Percentiles rank a stretch among this genome's conserved stretches.
Evolutionary conservation across 2,888 invertebrate genomes (phyloP).

Genomic region (Cynaeus angustus): DNA sequence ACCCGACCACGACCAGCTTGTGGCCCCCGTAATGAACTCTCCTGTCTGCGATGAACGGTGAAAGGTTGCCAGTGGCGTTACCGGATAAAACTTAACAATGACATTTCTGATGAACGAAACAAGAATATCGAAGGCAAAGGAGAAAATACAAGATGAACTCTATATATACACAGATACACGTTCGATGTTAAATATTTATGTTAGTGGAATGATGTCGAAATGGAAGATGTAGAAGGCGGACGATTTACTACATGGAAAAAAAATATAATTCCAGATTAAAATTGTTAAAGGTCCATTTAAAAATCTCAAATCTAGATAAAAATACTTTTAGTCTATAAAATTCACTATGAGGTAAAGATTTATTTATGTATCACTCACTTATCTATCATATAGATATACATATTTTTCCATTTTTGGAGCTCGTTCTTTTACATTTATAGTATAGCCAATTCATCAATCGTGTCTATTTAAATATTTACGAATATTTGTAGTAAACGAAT

Average conservation of each 20-base stretch:
- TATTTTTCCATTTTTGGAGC: no score
- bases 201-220: not conserved
- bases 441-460: conserved; percentile 23
- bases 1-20: conserved; percentile 35
- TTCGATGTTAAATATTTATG: not conserved
- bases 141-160: not conserved
- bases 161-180: not conserved
- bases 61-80: conserved; percentile 47
- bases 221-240: no score
- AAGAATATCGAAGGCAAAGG: conserved; percentile 3
- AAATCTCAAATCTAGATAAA: no score
- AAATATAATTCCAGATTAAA: not conserved
- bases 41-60: conserved; percentile 38
- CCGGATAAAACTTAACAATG: conserved; percentile 31
- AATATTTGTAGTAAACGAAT: conserved; percentile 35
- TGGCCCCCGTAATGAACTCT: conserved; percentile 37
- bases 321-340: no score
- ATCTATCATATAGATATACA: no score
- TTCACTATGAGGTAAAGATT: no score
- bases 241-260: not conserved
- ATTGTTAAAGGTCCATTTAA: no score
- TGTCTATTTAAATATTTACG: conserved; percentile 31
- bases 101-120: conserved; percentile 37
- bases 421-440: not conserved
- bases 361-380: not conserved